phyloP scores from a whole-genome alignment of 2,113 vertebrate species.

The Nibea coibor region DNA sequence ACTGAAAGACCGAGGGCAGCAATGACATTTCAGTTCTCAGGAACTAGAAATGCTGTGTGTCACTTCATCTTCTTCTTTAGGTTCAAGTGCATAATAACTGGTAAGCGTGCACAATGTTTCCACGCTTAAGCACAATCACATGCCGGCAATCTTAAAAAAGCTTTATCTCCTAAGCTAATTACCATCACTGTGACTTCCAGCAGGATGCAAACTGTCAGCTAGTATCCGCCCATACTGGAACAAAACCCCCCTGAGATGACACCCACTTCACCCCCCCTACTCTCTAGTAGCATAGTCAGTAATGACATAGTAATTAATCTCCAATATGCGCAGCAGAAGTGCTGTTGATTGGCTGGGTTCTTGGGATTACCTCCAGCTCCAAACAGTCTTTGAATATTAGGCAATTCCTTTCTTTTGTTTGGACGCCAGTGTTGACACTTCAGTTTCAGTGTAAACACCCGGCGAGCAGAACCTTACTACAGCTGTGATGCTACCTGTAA shows the following conservation, averaged over 20 bases:
- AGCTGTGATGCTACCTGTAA: constrained; percentile 43
- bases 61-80: constrained; percentile 22
- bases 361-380: constrained; percentile 7
- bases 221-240: constrained; percentile 27
- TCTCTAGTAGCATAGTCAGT: background rate
- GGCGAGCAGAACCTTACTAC: background rate
- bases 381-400: constrained; percentile 6
- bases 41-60: background rate
- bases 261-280: background rate
- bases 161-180: constrained; percentile 83
- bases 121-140: constrained; percentile 66
- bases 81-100: constrained; percentile 31
- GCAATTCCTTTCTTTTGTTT: constrained; percentile 3
- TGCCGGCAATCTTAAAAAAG: constrained; percentile 73
- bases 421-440: background rate
- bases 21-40: background rate
- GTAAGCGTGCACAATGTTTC: constrained; percentile 50
- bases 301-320: constrained; percentile 34
- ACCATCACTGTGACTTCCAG: constrained; percentile 65
- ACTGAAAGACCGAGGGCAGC: background rate
- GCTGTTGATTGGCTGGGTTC: constrained; percentile 1
- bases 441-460: constrained; percentile 15
- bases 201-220: constrained; percentile 51
- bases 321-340: background rate
- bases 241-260: constrained; percentile 52